Evolutionary conservation across 2,797 vertebrate genomes (phyloP).

Genomic region (Pteronotus mesoamericanus): DNA sequence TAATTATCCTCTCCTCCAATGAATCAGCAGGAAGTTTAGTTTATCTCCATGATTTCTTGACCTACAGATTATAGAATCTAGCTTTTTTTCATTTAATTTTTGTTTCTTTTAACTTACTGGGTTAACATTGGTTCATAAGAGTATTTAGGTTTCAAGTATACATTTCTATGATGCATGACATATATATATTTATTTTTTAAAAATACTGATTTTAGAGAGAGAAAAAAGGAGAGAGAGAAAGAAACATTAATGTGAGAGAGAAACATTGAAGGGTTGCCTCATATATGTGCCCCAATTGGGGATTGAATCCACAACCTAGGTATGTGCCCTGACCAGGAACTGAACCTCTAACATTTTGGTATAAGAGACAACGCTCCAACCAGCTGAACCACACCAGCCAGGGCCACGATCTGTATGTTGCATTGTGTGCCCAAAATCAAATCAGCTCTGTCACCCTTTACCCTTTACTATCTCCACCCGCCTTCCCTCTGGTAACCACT

Average conservation of each 20-base stretch:
- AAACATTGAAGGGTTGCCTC: too few species aligned
- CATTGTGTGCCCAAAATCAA: background rate
- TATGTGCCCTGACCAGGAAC: too few species aligned
- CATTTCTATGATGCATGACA: background rate
- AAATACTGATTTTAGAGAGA: too few species aligned
- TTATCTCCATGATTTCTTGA: background rate
- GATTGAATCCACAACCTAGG: too few species aligned
- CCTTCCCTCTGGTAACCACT: background rate
- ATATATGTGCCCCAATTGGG: too few species aligned
- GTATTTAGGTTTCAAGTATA: background rate
- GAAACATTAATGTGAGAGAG: too few species aligned
- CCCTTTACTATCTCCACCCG: background rate
- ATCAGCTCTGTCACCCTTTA: background rate
- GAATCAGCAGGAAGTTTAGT: background rate
- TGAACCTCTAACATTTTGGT: too few species aligned
- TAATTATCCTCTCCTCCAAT: background rate
- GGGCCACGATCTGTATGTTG: background rate
- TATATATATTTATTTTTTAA: too few species aligned
- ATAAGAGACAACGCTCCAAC: too few species aligned
- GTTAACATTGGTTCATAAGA: background rate
- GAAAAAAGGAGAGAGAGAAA: too few species aligned
- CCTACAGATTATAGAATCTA: background rate
- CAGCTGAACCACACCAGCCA: too few species aligned
- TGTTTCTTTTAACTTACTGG: background rate
- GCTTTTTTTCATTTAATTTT: background rate